Evolutionary conservation across 2,113 vertebrate species (phyloP), one percentile per base, ranked within the genome.

Genomic region (Toxostoma redivivum): DNA sequence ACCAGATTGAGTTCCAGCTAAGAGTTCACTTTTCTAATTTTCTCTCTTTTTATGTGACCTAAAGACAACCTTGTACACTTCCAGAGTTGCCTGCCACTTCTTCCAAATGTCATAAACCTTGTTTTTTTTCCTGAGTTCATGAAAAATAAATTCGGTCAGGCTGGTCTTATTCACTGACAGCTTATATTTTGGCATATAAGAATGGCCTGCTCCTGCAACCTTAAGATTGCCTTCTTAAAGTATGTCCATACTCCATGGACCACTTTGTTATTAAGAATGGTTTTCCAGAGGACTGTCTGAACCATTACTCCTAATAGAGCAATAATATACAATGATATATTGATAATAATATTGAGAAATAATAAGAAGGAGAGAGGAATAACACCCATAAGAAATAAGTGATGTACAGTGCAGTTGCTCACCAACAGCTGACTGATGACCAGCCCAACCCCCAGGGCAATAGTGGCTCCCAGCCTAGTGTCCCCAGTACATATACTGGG

Each of bases 401-500:
- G 7, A 30, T 53, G 11, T 14, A 18, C 24, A n/a, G 31, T 25
- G 31, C 24, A 40, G n/a, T 12, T 45, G 24, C 28, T 60, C n/a
- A 53, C 23, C 20, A 51, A 3, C 19, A n/a, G 24, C 16, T 50
- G 38, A 18, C 28, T 25, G n/a, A 38, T n/a, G 19, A 53, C n/a
- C 20, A 44, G 23, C 7, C 20, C 60, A 67, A 24, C 1, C 19
- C 5, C 3, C 51, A 53, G 33, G 20, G 28, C 20, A 66, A 45
- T 13, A 45, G 33, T 37, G 38, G 12, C 11, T 58, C 28, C 37
- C 11, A 28, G 45, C 9, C 45, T 53, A 4, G n/a, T 60, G 13
- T 24, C 11, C 16, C 16, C 20, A 67, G 0, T 30, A 22, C 27
- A n/a, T 31, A 21, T 18, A 13, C 4, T 25, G 13, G 33, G 6